These are phyloP conservation scores for Nephrotoma guestfalica DNA, from an alignment of 2,888 invertebrate genomes.

Conservation along the genomic window DNA sequence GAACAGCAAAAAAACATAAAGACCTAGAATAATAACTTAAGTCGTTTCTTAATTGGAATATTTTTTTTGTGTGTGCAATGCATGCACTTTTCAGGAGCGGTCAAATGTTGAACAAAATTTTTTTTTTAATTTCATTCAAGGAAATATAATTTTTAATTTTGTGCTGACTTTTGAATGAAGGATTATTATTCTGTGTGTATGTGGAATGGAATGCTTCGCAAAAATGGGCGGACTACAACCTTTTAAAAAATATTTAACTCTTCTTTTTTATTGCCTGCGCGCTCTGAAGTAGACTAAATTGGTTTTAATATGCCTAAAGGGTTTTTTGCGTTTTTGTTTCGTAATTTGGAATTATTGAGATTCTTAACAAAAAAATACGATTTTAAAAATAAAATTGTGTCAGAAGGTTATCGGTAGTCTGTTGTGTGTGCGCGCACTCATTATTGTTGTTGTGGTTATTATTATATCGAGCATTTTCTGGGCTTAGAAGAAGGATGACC, in stretches of 20 bases:
- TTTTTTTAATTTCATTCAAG: background rate
- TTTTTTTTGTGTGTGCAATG: background rate
- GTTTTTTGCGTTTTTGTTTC: background rate
- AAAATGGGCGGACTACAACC: background rate
- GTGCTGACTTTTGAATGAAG: background rate
- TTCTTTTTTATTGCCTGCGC: background rate
- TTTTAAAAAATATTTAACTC: background rate
- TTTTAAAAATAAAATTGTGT: background rate
- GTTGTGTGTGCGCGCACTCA: background rate
- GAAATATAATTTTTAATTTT: background rate
- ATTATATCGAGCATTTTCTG: background rate
- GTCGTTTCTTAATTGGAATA: background rate
- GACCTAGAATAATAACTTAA: background rate
- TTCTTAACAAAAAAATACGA: background rate
- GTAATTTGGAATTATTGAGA: background rate
- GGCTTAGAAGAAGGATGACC: background rate
- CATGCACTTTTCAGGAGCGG: background rate
- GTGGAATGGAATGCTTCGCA: background rate
- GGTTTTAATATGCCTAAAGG: background rate
- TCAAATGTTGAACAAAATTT: background rate
- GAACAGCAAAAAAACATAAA: background rate
- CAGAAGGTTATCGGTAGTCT: background rate
- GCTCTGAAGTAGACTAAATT: background rate
- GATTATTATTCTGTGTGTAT: background rate
- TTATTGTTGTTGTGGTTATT: background rate